Percentiles rank a stretch among this genome's conserved stretches.
Conservation (phyloP, 2,797 vertebrate genomes). For the Pachyuromys duprasi region DNA sequence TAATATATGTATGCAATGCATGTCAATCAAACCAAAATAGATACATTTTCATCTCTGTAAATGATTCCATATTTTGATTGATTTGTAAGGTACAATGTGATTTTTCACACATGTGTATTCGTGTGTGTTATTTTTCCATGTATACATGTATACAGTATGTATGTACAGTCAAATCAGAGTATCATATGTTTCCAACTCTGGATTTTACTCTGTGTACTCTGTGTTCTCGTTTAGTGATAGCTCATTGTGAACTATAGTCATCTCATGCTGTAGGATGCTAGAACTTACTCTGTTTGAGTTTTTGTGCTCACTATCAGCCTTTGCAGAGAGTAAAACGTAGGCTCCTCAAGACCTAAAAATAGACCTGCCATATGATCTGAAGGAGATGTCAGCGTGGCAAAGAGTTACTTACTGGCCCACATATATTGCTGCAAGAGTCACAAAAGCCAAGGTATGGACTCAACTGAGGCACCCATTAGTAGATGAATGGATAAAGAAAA, state of each 20-base stretch:
- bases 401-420: background rate
- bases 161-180: background rate
- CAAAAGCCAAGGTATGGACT: background rate
- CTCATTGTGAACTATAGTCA: background rate
- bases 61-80: background rate
- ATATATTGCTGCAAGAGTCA: background rate
- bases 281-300: background rate
- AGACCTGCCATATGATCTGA: background rate
- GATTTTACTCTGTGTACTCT: background rate
- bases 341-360: background rate
- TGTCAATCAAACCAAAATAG: background rate
- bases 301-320: background rate
- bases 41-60: background rate
- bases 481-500: background rate
- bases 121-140: background rate
- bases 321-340: background rate
- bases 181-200: background rate
- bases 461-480: background rate
- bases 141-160: background rate
- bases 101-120: background rate
- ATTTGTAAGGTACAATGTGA: background rate
- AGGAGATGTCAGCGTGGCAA: background rate
- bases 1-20: background rate
- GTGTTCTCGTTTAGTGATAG: background rate
- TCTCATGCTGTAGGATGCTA: background rate